Conservation (phyloP, 2,113 vertebrate genomes). For the Machaerirhynchus nigripectus region DNA sequence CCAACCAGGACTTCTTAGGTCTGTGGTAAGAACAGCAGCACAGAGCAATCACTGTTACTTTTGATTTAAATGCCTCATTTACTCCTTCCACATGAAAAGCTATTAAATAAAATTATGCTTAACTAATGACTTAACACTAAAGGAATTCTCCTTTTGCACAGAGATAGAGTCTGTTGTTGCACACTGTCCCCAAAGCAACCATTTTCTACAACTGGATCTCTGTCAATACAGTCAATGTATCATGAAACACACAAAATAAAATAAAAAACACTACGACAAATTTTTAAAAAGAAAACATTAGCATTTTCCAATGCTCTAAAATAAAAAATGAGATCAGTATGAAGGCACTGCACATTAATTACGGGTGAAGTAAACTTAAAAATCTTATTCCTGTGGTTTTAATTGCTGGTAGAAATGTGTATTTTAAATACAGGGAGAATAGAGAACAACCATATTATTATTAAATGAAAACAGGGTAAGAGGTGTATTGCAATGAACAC, state of each 20-base stretch:
- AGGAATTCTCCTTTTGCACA: background rate
- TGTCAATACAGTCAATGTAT: background rate
- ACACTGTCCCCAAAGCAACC: background rate
- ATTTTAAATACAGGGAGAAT: background rate
- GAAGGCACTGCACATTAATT: background rate
- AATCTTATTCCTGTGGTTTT: background rate
- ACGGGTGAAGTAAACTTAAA: background rate
- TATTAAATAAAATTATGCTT: constrained; percentile 5
- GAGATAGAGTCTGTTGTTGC: background rate
- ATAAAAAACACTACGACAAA: background rate
- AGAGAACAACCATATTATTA: background rate
- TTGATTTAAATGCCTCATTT: constrained; percentile 17
- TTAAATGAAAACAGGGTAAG: background rate
- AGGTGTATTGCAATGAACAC: background rate
- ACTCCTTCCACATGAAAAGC: background rate
- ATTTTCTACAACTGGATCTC: background rate
- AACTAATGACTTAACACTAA: background rate
- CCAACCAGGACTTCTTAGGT: background rate
- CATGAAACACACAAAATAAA: background rate
- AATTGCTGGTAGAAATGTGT: background rate
- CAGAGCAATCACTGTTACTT: background rate
- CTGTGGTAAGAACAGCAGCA: background rate
- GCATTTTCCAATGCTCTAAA: background rate
- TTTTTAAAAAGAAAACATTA: fast-evolving
- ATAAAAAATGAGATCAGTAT: background rate